Evolutionary conservation across 2,797 vertebrate genomes (phyloP).

Genomic region (Notolabrus celidotus): DNA sequence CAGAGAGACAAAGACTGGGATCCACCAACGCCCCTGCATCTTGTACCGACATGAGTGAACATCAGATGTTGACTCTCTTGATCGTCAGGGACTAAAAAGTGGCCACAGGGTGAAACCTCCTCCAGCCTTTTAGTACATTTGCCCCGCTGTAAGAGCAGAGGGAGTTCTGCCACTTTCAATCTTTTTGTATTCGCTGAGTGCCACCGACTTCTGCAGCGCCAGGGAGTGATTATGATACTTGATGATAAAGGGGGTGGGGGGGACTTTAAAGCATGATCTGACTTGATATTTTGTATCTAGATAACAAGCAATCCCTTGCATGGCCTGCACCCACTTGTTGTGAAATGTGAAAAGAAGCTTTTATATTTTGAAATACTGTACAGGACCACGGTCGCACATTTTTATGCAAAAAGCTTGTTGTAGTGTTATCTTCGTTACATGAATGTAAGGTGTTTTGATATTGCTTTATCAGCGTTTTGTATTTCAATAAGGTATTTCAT

Average conservation of each 20-base stretch:
- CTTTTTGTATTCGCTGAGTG: constrained; percentile 65
- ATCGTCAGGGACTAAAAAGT: constrained; percentile 32
- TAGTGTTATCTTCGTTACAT: constrained; percentile 66
- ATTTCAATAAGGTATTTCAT: constrained; percentile 54
- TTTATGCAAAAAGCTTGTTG: constrained; percentile 82
- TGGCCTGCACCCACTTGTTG: constrained; percentile 67
- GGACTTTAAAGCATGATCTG: constrained; percentile 55
- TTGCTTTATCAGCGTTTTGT: constrained; percentile 65
- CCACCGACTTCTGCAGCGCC: constrained; percentile 53
- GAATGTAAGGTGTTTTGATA: constrained; percentile 71
- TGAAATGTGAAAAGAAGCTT: constrained; percentile 75
- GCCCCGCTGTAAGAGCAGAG: constrained; percentile 28
- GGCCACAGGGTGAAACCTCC: constrained; percentile 29
- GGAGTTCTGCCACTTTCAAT: constrained; percentile 55
- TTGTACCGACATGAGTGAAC: constrained; percentile 29
- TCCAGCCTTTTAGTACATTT: constrained; percentile 44
- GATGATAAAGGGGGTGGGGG: constrained; percentile 32
- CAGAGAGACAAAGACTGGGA: constrained; percentile 17
- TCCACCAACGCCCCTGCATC: constrained; percentile 30
- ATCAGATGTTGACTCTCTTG: constrained; percentile 24
- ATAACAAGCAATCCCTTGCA: constrained; percentile 73
- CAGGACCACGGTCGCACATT: constrained; percentile 59
- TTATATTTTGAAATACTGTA: constrained; percentile 76
- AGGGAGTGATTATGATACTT: constrained; percentile 52
- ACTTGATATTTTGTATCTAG: constrained; percentile 65